Conservation (phyloP, 2,888 invertebrate species). For the Baronia brevicornis region DNA sequence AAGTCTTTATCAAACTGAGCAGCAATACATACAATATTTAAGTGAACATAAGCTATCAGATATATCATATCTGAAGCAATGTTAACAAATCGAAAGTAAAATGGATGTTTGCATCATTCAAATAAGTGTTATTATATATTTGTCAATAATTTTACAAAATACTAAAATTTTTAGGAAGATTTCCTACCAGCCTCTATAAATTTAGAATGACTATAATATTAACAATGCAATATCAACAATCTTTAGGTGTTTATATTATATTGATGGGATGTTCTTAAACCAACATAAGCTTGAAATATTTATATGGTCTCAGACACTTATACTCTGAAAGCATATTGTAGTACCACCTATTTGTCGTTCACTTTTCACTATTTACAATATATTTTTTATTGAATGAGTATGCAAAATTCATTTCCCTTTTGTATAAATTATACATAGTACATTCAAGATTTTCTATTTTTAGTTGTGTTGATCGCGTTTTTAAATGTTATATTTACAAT, state of each 20-base stretch:
- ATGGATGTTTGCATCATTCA: constrained; percentile 13
- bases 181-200: constrained; percentile 12
- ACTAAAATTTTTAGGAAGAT: constrained; percentile 5
- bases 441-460: constrained; percentile 10
- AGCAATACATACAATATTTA: no score
- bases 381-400: constrained; percentile 18
- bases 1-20: no score
- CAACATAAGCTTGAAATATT: constrained; percentile 45
- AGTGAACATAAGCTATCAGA: constrained; percentile 52
- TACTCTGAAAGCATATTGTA: constrained; percentile 54
- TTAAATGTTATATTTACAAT: constrained; percentile 29
- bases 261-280: no score
- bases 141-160: constrained; percentile 14
- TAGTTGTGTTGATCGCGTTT: constrained; percentile 15
- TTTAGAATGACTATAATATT: constrained; percentile 14
- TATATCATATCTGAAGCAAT: constrained; percentile 54
- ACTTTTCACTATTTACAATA: constrained; percentile 23
- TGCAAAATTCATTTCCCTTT: constrained; percentile 12
- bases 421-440: constrained; percentile 13
- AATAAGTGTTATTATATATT: constrained; percentile 13
- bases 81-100: constrained; percentile 24
- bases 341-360: constrained; percentile 30
- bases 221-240: constrained; percentile 16
- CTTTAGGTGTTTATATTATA: constrained; percentile 24
- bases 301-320: constrained; percentile 44